These are phyloP conservation scores for Enhydra lutris DNA, from an alignment of 2,113 vertebrate genomes.

Conservation along the genomic window DNA sequence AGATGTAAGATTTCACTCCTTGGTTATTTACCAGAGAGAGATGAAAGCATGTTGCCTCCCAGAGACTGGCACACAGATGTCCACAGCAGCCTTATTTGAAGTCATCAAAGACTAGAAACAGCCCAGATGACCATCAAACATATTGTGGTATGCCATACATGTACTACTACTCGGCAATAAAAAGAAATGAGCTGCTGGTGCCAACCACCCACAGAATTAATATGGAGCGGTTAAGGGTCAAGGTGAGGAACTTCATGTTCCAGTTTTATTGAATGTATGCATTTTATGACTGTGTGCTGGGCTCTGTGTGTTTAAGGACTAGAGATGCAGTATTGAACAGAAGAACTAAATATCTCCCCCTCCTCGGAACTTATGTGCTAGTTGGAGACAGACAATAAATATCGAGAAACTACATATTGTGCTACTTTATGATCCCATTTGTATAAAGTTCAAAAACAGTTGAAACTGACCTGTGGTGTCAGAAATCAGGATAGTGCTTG, in stretches of 20 bases:
- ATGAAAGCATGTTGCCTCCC: not conserved
- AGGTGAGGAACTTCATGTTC: not conserved
- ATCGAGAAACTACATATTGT: not conserved
- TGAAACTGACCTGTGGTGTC: not conserved
- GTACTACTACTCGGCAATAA: not conserved
- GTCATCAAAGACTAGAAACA: not conserved
- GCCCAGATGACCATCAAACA: not conserved
- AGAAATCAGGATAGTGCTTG: not conserved
- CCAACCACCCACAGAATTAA: not conserved
- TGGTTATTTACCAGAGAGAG: not conserved
- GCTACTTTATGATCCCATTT: not conserved
- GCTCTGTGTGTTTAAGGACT: not conserved
- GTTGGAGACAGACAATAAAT: not conserved
- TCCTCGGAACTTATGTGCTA: not conserved
- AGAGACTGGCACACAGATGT: not conserved
- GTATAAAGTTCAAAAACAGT: not conserved
- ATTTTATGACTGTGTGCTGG: not conserved
- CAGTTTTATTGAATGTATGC: not conserved
- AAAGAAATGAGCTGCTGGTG: not conserved
- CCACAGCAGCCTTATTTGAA: not conserved
- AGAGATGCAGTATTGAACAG: not conserved
- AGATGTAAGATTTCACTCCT: not conserved
- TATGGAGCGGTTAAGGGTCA: not conserved
- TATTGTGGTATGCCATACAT: not conserved
- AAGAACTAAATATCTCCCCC: not conserved